Base-by-base conservation (phyloP, 2,113 vertebrate genomes). In the Alethe castanea region DNA sequence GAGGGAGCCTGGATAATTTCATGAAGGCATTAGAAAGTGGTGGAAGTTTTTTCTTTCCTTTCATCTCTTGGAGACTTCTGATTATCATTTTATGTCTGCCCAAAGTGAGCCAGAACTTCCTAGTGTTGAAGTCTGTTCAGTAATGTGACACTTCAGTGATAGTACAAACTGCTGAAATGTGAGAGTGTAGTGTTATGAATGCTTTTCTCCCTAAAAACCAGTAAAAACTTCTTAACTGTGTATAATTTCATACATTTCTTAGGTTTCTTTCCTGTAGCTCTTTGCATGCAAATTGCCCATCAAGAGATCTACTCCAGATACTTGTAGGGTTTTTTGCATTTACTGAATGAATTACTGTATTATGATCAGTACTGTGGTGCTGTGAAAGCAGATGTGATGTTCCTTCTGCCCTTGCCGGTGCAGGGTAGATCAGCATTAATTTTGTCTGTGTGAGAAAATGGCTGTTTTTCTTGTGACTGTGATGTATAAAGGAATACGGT, bases 1-100 rank as follows among this genome's bases (percentile, higher is more conserved):
- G 96, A 95, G 95, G 96, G 95, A 96, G 96, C 88, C 65, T 86
- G 65, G 48, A 81, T 81, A 78, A 72, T 57, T 90, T 79, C 5
- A 20, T 42, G 72, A 78, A 76, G 70, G 74, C 42, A 8, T 90
- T 72, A 87, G 62, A 86, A 91, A 90, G 5, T 19, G 38, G 11
- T 90, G 40, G 57, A 70, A 92, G 78, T 91, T 89, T 42, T 91
- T 81, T 74, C 31, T 90, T 81, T 11, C 20, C 31, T 80, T 73
- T 66, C 54, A 83, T 38, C 12, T 60, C 42, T 64, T 79, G 50
- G 19, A 83, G 33, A 73, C 25, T 53, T 78, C 40, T 62, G 53
- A 9, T 25, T 86, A 8, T 72, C 40, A 20, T 84, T 86, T 91
- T 79, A 53, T 29, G 15, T n/a, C 25, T 57, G 53, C 40, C 48